A percentile compares a stretch with the other conserved stretches of the same genome.
Conservation (phyloP, 2,888 invertebrate species). For the Microctonus brassicae region DNA sequence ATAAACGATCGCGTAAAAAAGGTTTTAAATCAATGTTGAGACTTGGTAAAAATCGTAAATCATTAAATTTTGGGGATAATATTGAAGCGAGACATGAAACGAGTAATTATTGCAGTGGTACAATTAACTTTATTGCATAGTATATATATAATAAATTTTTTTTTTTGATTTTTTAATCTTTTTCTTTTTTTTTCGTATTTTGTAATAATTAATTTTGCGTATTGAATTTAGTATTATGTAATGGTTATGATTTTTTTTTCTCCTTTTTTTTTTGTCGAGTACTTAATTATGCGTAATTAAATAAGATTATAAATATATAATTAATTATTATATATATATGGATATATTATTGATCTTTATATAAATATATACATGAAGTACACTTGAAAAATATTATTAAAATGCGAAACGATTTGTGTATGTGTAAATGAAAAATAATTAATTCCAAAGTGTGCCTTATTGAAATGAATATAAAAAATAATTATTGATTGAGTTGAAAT, state of each 20-base stretch:
- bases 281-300: slow-evolving; percentile 23
- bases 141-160: slow-evolving; percentile 23
- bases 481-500: no score
- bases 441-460: slow-evolving; percentile 69
- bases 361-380: not conserved
- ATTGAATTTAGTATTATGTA: not conserved
- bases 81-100: slow-evolving; percentile 64
- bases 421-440: slow-evolving; percentile 52
- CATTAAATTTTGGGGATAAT: slow-evolving; percentile 67
- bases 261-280: slow-evolving; percentile 4
- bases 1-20: slow-evolving; percentile 66
- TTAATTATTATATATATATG: not conserved
- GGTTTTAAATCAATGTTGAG: slow-evolving; percentile 67
- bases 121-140: slow-evolving; percentile 68
- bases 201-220: not conserved
- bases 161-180: no score
- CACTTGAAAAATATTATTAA: not conserved
- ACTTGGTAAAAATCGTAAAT: slow-evolving; percentile 66
- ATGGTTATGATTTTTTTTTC: slow-evolving; percentile 15
- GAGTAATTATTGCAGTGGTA: slow-evolving; percentile 67
- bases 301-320: slow-evolving; percentile 8
- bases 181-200: slow-evolving; percentile 8
- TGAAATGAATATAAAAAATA: slow-evolving; percentile 51
- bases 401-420: slow-evolving; percentile 45
- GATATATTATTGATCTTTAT: not conserved